phyloP scores from a whole-genome alignment of 2,797 vertebrate species.

The Phataginus tetradactyla region DNA sequence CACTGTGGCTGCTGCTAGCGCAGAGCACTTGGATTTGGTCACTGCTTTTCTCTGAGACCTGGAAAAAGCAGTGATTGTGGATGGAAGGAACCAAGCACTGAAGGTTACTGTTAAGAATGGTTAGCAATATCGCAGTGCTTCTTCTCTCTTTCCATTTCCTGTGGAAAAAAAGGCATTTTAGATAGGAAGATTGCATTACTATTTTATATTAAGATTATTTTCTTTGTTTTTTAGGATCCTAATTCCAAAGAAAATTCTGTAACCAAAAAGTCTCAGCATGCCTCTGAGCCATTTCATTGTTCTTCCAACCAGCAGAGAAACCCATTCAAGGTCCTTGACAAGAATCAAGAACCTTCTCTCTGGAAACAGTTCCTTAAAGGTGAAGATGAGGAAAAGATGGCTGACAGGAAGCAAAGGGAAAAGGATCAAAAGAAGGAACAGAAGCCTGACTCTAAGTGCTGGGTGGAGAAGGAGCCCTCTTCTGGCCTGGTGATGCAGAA shows the following conservation, averaged over 20 bases:
- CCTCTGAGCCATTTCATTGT: conserved; percentile 64
- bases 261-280: background rate
- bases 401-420: conserved; percentile 56
- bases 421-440: conserved; percentile 65
- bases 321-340: conserved; percentile 91
- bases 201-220: background rate
- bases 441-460: conserved; percentile 66
- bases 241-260: conserved; percentile 66
- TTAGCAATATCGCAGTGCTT: background rate
- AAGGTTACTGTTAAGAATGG: background rate
- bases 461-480: conserved; percentile 82
- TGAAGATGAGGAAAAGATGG: conserved; percentile 33
- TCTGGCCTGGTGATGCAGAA: conserved; percentile 85
- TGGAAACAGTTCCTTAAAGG: conserved; percentile 83
- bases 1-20: background rate
- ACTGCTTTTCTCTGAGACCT: background rate
- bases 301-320: conserved; percentile 87
- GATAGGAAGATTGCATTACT: background rate
- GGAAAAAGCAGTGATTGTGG: background rate
- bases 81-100: background rate
- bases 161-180: background rate
- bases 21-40: background rate
- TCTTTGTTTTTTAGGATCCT: conserved; percentile 84
- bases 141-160: conserved; percentile 19
- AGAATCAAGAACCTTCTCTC: conserved; percentile 82